phyloP scores from a whole-genome alignment of 2,113 vertebrate genomes.

The Pelodiscus sinensis region DNA sequence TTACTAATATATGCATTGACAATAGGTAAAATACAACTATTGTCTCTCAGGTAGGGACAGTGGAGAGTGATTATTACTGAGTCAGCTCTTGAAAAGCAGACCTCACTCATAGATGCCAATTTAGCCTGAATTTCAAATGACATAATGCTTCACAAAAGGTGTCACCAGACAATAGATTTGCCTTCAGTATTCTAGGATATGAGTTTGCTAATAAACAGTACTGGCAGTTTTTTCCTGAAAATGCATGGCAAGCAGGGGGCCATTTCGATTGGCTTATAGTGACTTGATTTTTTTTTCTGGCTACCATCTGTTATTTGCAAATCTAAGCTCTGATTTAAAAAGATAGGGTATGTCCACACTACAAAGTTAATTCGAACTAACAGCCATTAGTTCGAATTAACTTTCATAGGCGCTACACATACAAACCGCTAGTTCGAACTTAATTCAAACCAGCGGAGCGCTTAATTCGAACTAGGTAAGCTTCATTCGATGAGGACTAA shows the following conservation, averaged over 20 bases:
- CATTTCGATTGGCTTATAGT: not conserved
- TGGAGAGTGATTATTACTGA: not conserved
- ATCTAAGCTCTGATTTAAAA: not conserved
- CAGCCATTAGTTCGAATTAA: no score
- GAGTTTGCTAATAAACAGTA: not conserved
- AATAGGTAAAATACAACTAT: not conserved
- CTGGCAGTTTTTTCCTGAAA: not conserved
- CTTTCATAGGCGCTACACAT: no score
- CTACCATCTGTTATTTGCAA: not conserved
- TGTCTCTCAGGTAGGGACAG: slow-evolving; percentile 12
- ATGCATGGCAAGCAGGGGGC: not conserved
- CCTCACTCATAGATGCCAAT: not conserved
- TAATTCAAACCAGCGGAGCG: no score
- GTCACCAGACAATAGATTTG: not conserved
- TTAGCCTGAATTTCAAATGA: not conserved
- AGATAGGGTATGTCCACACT: no score
- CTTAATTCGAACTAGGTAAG: no score
- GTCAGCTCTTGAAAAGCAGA: slow-evolving; percentile 20
- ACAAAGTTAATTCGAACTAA: no score
- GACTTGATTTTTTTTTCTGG: not conserved
- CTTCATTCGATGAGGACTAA: no score
- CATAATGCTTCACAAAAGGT: not conserved
- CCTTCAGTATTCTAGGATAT: not conserved
- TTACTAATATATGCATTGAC: not conserved
- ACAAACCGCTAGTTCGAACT: no score